Conservation (phyloP, 2,888 invertebrate species). For the Athalia cordata region DNA sequence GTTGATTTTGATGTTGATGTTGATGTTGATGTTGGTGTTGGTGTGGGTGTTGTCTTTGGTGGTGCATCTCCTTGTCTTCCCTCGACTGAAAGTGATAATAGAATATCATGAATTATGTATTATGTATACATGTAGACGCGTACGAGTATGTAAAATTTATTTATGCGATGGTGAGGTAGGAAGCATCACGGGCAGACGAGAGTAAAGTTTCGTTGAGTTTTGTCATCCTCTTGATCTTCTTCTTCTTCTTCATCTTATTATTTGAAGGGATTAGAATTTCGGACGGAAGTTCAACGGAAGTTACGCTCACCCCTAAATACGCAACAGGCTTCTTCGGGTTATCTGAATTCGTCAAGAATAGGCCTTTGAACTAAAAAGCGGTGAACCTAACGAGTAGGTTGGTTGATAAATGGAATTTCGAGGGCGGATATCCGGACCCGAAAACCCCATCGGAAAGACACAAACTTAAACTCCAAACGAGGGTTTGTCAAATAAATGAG, state of each 20-base stretch:
- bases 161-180: no score
- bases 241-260: not conserved
- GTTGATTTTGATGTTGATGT: conserved; percentile 71
- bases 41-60: conserved; percentile 74
- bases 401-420: conserved; percentile 1
- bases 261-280: conserved; percentile 5
- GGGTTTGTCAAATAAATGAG: conserved; percentile 3
- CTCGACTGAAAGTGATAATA: conserved; percentile 59
- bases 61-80: conserved; percentile 66
- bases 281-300: conserved; percentile 13
- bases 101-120: conserved; percentile 3
- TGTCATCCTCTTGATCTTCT: not conserved
- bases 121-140: not conserved
- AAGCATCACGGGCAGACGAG: no score
- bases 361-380: conserved; percentile 20
- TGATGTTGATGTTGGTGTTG: conserved; percentile 71
- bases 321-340: conserved; percentile 3
- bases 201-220: not conserved
- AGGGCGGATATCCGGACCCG: conserved; percentile 13
- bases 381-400: not conserved
- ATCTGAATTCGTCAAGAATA: not conserved
- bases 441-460: conserved; percentile 22
- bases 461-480: conserved; percentile 3
- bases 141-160: no score
- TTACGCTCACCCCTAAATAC: conserved; percentile 4